Conservation (phyloP, 1,140 invertebrate species). For the Drosophila virilis region DNA sequence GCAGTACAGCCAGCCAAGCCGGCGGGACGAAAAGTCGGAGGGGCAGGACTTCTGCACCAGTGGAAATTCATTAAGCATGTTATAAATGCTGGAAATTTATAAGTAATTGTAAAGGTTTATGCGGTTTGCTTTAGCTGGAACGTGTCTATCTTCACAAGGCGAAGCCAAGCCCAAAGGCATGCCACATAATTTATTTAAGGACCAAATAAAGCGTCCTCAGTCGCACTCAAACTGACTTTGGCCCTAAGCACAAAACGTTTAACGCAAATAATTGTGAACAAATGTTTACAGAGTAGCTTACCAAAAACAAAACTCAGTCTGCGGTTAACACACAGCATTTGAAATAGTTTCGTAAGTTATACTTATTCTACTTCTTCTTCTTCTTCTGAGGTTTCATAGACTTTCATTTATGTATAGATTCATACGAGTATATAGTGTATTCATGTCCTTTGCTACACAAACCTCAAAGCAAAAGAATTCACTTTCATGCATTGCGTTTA, state of each 20-base stretch:
- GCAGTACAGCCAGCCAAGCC: conserved; percentile 2
- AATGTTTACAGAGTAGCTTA: conserved; percentile 60
- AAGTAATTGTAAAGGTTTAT: conserved; percentile 81
- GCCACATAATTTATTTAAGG: conserved; percentile 71
- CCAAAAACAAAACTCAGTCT: conserved; percentile 29
- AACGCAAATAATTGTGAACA: conserved; percentile 71
- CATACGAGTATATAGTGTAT: not conserved
- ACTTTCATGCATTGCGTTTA: conserved; percentile 59
- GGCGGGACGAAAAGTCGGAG: not conserved
- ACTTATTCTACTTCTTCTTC: conserved; percentile 5
- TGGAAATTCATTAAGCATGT: conserved; percentile 80
- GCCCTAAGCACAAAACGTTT: conserved; percentile 45
- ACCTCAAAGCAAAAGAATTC: conserved; percentile 66
- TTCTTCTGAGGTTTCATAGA: not conserved
- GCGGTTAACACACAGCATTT: conserved; percentile 33
- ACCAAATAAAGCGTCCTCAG: conserved; percentile 55
- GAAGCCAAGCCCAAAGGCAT: conserved; percentile 35
- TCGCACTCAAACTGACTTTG: conserved; percentile 22
- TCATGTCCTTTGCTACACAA: conserved; percentile 3
- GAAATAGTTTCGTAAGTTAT: conserved; percentile 41
- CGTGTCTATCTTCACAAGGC: conserved; percentile 73
- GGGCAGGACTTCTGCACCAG: conserved; percentile 42
- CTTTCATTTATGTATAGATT: conserved; percentile 8
- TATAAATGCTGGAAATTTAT: conserved; percentile 79
- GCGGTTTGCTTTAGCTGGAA: conserved; percentile 68